Base-by-base conservation (phyloP, 2,113 vertebrate species). In the Meles meles region DNA sequence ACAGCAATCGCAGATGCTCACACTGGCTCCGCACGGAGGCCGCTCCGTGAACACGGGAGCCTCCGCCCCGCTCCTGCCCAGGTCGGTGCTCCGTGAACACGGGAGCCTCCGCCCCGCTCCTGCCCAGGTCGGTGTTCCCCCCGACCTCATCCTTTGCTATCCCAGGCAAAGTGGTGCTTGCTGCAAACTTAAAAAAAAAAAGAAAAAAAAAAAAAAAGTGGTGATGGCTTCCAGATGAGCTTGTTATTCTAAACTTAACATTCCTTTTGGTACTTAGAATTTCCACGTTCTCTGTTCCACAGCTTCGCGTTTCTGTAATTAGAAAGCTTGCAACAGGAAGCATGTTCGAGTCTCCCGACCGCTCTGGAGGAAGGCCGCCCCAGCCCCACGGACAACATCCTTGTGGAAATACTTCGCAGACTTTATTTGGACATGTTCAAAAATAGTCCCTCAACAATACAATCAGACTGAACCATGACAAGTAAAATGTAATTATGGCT, bases 161-260 rank as follows among this genome's bases (percentile, higher is more conserved):
- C 92, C 4, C 5, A 93, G 96, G 88, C 1, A 7, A 90, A 93
- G 98, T 81, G 96, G 97, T 80, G 96, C 97, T 98, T 96, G 94
- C 97, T 94, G 97, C 97, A 97, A 86, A 92, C 98, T 98, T 89
- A 69, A 93, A 77, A 94, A 98, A 94, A 95, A 97, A 97, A 96
- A 98, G n/a, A n/a, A n/a, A 69, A 93, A 77, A 94, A 98, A 94
- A 95, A 97, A 97, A 96, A 98, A 98, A 97, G 97, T 94, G 69
- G 97, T 97, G 98, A 99, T 99, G 15, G 97, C 97, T 99, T 99
- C 99, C 99, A 99, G 98, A 98, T 99, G 99, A 99, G 98, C 95
- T 90, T 95, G 97, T 98, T 98, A 96, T 63, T 98, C 98, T 98
- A 97, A 98, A 98, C 97, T 98, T 97, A 98, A 98, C 98, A 97